Evolutionary conservation across 1,140 invertebrate genomes (phyloP).

Genomic region (Planococcus citri): DNA sequence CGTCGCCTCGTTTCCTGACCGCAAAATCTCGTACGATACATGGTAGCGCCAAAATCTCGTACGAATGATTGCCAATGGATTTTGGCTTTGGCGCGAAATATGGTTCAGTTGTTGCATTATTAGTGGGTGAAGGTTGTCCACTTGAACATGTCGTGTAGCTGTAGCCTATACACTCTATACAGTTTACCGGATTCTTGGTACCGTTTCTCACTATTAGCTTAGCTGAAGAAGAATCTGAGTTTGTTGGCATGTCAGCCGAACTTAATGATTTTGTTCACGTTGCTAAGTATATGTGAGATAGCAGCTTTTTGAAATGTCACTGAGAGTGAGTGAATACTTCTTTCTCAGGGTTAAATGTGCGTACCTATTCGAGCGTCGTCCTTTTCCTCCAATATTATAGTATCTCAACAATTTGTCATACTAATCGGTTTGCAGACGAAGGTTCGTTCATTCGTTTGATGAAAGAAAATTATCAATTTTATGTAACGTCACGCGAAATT

Average conservation of each 20-base stretch:
- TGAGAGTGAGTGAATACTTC: background rate
- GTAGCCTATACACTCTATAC: too few species aligned
- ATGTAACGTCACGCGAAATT: too few species aligned
- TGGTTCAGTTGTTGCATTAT: background rate
- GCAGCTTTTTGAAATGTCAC: background rate
- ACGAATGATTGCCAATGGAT: background rate
- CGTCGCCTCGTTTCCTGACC: background rate
- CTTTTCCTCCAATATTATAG: background rate
- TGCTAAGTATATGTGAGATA: background rate
- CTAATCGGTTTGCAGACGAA: too few species aligned
- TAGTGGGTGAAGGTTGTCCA: background rate
- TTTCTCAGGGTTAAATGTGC: background rate
- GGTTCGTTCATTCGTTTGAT: too few species aligned
- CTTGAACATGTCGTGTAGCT: background rate
- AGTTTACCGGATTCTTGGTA: background rate
- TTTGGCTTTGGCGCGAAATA: slow-evolving; percentile 5
- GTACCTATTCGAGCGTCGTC: background rate
- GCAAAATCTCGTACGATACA: background rate
- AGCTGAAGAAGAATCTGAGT: background rate
- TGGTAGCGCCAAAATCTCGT: background rate
- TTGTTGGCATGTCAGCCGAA: background rate
- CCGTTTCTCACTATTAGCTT: background rate
- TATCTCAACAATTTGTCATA: background rate
- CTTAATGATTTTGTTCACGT: background rate
- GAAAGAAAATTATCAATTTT: too few species aligned